Conservation (phyloP, 1,140 invertebrate genomes). For the Drosophila lacteicornis region DNA sequence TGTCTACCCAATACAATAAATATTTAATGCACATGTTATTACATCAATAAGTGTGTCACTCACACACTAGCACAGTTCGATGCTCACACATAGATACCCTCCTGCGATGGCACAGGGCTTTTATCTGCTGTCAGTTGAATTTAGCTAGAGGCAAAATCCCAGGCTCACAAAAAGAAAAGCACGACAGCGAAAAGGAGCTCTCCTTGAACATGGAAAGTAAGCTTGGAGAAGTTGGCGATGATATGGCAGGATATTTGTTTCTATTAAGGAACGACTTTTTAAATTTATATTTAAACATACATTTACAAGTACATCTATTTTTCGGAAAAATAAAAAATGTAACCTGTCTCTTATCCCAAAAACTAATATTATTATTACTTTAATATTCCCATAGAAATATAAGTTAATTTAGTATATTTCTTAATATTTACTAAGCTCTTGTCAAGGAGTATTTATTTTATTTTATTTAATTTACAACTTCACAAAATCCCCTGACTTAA, state of each 20-base stretch:
- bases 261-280: background rate
- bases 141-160: conserved; percentile 10
- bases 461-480: background rate
- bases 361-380: background rate
- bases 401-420: background rate
- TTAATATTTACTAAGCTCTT: background rate
- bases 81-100: conserved; percentile 7
- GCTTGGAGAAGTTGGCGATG: background rate
- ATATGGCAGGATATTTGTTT: background rate
- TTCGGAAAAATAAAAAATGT: background rate
- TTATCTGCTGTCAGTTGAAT: conserved; percentile 49
- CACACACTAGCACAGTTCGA: conserved; percentile 30
- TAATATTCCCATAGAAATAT: no score
- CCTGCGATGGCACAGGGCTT: conserved; percentile 59
- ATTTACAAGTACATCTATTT: background rate
- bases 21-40: conserved; percentile 83
- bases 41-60: conserved; percentile 82
- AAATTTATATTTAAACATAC: no score
- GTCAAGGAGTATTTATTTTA: no score
- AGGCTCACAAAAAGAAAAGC: conserved; percentile 1
- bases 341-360: background rate
- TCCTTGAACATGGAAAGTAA: background rate
- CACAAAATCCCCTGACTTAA: background rate
- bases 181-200: background rate
- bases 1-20: conserved; percentile 82